Conservation (phyloP, 2,113 vertebrate genomes). For the Ia io region DNA sequence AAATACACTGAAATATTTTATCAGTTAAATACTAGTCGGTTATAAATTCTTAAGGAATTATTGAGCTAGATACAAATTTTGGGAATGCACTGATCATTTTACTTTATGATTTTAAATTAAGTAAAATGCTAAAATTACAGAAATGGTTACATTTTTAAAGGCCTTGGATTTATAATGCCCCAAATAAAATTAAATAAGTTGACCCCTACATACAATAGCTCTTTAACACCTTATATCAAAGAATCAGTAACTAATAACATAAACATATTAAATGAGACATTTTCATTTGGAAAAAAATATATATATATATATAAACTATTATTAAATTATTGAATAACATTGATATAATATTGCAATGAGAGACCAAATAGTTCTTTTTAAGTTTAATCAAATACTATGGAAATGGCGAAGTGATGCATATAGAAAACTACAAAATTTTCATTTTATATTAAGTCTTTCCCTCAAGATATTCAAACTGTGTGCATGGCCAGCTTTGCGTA, state of each 20-base stretch:
- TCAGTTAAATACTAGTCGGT: not conserved
- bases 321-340: not conserved
- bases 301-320: not conserved
- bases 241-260: not conserved
- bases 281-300: not conserved
- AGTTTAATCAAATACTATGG: not conserved
- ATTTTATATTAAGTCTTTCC: not conserved
- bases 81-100: not conserved
- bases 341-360: not conserved
- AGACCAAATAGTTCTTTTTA: not conserved
- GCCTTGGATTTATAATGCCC: not conserved
- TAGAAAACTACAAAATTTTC: not conserved
- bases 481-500: too few relatives aligned
- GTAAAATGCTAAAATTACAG: not conserved
- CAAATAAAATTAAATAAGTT: not conserved
- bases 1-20: not conserved
- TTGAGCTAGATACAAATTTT: not conserved
- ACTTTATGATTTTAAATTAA: constrained; percentile 14
- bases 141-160: not conserved
- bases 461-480: not conserved
- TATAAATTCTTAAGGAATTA: not conserved
- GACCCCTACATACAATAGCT: not conserved
- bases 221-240: not conserved
- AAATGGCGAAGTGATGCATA: not conserved
- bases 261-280: not conserved